phyloP scores from a whole-genome alignment of 1,140 invertebrate species.

The Lucilia sericata region DNA sequence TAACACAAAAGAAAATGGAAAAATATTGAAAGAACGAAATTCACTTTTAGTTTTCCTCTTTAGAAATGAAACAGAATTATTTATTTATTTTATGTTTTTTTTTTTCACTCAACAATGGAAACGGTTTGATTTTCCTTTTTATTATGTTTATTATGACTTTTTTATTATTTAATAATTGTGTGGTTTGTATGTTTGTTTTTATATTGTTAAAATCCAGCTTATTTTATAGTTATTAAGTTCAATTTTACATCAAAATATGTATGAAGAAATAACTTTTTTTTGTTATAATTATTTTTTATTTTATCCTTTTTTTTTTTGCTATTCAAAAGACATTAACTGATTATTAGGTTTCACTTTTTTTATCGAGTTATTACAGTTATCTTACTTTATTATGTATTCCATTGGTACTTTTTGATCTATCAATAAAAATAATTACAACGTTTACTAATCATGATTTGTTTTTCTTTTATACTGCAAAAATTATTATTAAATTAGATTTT shows the following conservation, averaged over 20 bases:
- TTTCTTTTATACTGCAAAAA: too few relatives aligned
- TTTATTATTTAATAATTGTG: slow-evolving; percentile 26
- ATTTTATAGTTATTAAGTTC: not conserved
- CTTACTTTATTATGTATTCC: not conserved
- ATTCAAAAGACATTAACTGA: not conserved
- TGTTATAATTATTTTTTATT: not conserved
- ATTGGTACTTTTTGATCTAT: not conserved
- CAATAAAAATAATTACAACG: too few relatives aligned
- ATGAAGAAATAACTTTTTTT: not conserved
- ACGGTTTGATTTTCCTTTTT: not conserved
- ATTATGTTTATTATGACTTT: not conserved
- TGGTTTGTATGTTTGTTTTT: not conserved
- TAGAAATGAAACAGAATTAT: not conserved
- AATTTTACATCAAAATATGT: not conserved
- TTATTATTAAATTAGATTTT: too few relatives aligned
- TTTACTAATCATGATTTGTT: too few relatives aligned
- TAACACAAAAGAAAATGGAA: not conserved
- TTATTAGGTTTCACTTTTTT: not conserved
- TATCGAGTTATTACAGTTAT: not conserved
- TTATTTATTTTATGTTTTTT: not conserved
- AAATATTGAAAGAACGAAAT: not conserved
- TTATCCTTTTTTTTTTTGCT: not conserved
- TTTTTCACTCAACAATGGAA: not conserved
- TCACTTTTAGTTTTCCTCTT: not conserved
- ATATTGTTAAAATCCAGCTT: not conserved